Percentiles rank a stretch among this genome's conserved stretches.
Conservation (phyloP, 1,140 invertebrate species). For the Galendromus occidentalis region DNA sequence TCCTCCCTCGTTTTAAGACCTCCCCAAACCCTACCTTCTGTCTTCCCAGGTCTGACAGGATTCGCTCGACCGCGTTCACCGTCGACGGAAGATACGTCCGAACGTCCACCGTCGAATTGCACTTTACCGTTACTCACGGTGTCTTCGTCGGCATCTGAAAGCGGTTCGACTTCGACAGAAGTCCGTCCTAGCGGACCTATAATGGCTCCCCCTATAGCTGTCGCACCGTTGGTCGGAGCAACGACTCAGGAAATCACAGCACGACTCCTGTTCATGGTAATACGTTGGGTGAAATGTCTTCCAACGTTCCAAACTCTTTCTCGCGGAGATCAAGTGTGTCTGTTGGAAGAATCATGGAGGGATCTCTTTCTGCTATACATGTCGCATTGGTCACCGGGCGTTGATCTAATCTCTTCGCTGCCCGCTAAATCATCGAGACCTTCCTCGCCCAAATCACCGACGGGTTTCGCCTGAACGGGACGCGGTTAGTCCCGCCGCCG, state of each 20-base stretch:
- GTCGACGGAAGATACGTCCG: slow-evolving; percentile 51
- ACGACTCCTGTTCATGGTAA: slow-evolving; percentile 70
- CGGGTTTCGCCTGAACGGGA: slow-evolving; percentile 44
- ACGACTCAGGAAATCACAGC: slow-evolving; percentile 63
- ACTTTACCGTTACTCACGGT: slow-evolving; percentile 10
- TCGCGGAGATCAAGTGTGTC: slow-evolving; percentile 49
- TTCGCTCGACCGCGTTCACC: slow-evolving; percentile 5
- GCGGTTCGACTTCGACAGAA: slow-evolving; percentile 24
- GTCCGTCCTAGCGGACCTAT: slow-evolving; percentile 27
- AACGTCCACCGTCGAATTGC: neutral
- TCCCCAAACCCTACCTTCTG: too few species aligned
- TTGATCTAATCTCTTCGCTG: slow-evolving; percentile 48
- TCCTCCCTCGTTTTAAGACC: too few species aligned
- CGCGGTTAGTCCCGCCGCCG: slow-evolving; percentile 44
- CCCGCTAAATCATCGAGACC: slow-evolving; percentile 27
- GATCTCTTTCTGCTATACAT: slow-evolving; percentile 71
- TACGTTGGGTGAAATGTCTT: slow-evolving; percentile 72
- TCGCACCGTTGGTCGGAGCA: slow-evolving; percentile 12
- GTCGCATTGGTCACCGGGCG: slow-evolving; percentile 70
- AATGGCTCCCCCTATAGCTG: neutral
- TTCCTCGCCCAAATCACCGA: slow-evolving; percentile 25
- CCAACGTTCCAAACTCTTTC: slow-evolving; percentile 72
- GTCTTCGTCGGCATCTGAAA: slow-evolving; percentile 10
- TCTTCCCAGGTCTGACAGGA: slow-evolving; percentile 5
- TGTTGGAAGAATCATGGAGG: slow-evolving; percentile 71